phyloP scores from a whole-genome alignment of 2,113 vertebrate genomes.

The Oryctolagus cuniculus region mOryCun1.1 NC_091433.1:85121501-85122000 shows the following conservation, averaged over 20 bases:
- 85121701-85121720: too few species aligned
- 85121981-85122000: not conserved
- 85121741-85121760: not conserved
- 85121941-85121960: not conserved
- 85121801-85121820: not conserved
- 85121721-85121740: not conserved
- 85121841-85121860: not conserved
- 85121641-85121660: not conserved
- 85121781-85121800: too few species aligned
- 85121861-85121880: not conserved
- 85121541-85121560: not conserved
- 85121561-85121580: not conserved
- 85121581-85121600: not conserved
- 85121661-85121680: not conserved
- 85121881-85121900: not conserved
- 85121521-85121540: not conserved
- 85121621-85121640: not conserved
- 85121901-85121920: not conserved
- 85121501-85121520: not conserved
- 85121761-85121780: not conserved
- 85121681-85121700: not conserved
- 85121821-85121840: too few species aligned
- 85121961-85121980: not conserved
- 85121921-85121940: too few species aligned
- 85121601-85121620: not conserved